A percentile compares a stretch with the other conserved stretches of the same genome.
phyloP scores from a whole-genome alignment of 2,797 vertebrate species.

The Pachyuromys duprasi region DNA sequence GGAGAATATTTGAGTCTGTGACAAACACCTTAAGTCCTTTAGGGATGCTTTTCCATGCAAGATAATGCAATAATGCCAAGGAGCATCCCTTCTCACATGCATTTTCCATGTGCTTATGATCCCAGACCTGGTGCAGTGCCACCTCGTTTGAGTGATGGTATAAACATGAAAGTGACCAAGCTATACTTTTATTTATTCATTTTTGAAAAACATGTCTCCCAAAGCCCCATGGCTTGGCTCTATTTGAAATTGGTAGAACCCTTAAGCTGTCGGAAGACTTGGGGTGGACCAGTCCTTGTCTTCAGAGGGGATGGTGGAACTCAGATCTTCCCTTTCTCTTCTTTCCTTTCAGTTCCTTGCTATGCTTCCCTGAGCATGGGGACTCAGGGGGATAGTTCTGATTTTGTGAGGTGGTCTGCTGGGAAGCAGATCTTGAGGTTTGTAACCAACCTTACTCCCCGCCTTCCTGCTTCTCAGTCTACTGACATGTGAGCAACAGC shows the following conservation, averaged over 20 bases:
- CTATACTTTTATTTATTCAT: not conserved
- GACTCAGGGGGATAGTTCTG: not conserved
- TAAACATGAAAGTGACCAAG: slow-evolving; percentile 30
- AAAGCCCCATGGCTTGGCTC: too few species aligned
- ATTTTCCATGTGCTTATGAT: too few species aligned
- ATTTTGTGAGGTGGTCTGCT: not conserved
- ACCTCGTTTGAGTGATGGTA: not conserved
- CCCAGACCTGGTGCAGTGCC: not conserved
- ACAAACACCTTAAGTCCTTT: not conserved
- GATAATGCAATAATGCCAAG: not conserved
- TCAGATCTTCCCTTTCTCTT: too few species aligned
- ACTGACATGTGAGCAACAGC: not conserved
- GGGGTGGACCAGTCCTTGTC: too few species aligned
- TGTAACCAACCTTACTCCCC: not conserved
- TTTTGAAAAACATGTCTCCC: not conserved
- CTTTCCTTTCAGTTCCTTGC: too few species aligned
- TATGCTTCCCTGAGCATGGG: too few species aligned
- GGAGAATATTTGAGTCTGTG: not conserved
- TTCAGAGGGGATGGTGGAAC: too few species aligned
- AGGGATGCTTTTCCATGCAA: not conserved
- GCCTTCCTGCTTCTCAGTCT: not conserved
- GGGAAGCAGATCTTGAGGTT: not conserved
- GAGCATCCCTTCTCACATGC: not conserved
- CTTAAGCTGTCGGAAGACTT: too few species aligned
- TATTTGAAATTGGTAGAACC: too few species aligned